These are phyloP conservation scores for Notechis scutatus DNA, from an alignment of 2,113 vertebrate species.

Conservation along the genomic window DNA sequence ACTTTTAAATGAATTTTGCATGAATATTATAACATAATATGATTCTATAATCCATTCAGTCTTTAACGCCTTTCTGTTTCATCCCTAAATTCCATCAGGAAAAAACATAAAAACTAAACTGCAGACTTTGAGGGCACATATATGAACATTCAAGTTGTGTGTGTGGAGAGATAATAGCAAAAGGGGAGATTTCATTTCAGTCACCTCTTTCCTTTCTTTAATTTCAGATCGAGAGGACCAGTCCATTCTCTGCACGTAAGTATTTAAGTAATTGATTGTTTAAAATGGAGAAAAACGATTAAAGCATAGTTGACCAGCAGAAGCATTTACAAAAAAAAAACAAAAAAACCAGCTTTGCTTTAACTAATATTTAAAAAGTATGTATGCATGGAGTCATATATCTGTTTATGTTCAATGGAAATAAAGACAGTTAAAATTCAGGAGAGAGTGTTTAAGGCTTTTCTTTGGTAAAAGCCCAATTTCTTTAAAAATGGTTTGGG, in stretches of 20 bases:
- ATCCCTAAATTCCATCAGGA: background rate
- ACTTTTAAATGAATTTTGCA: background rate
- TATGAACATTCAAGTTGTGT: background rate
- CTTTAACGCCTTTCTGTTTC: background rate
- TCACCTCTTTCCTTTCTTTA: slow-evolving; percentile 16
- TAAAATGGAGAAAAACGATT: background rate
- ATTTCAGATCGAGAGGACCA: slow-evolving; percentile 94
- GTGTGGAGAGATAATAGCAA: background rate
- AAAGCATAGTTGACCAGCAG: background rate
- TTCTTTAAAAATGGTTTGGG: slow-evolving; percentile 22
- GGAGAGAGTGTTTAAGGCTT: slow-evolving; percentile 8
- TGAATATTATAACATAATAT: background rate
- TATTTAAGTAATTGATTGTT: slow-evolving; percentile 48
- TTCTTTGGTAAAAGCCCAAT: slow-evolving; percentile 6
- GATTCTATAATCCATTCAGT: background rate
- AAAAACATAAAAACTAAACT: background rate
- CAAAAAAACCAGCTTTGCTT: background rate
- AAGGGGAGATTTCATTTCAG: background rate
- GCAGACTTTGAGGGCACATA: background rate
- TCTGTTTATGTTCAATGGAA: background rate
- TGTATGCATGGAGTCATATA: background rate
- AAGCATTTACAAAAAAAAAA: background rate
- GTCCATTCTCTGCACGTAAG: slow-evolving; percentile 99
- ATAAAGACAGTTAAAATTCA: background rate
- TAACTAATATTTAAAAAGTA: background rate